Percentiles rank a stretch among this genome's conserved stretches.
These are phyloP conservation scores for Epicampocera succincta DNA, from an alignment of 2,888 invertebrate species.

Conservation along the genomic window DNA sequence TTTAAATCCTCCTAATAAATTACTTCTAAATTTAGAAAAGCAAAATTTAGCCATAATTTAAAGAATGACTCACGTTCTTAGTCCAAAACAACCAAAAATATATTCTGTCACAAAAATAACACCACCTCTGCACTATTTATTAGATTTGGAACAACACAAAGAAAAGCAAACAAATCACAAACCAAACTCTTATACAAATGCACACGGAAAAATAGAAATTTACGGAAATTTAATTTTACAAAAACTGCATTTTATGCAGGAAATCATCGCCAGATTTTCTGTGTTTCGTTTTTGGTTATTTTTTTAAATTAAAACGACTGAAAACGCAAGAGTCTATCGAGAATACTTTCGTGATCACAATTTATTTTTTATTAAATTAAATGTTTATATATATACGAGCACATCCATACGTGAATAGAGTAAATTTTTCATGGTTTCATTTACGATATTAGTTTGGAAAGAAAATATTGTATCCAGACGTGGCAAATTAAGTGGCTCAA, in stretches of 20 bases:
- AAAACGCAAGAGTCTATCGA: slow-evolving; percentile 32
- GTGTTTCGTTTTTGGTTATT: slow-evolving; percentile 10
- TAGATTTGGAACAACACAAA: slow-evolving; percentile 23
- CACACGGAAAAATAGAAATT: no score
- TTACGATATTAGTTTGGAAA: no score
- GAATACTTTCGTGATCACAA: background rate
- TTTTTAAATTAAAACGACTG: slow-evolving; percentile 7
- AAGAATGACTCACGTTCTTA: slow-evolving; percentile 51
- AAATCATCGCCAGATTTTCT: slow-evolving; percentile 48
- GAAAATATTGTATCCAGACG: no score
- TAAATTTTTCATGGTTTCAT: no score
- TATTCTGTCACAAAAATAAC: slow-evolving; percentile 8
- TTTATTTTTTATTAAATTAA: slow-evolving; percentile 14
- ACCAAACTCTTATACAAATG: background rate
- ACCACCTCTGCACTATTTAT: slow-evolving; percentile 47
- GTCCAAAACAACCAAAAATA: background rate
- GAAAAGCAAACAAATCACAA: background rate
- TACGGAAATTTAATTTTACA: background rate
- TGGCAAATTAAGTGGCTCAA: no score
- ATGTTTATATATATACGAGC: background rate
- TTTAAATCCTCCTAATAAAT: background rate
- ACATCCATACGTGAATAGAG: no score
- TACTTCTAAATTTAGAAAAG: slow-evolving; percentile 46
- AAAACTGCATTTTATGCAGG: slow-evolving; percentile 40
- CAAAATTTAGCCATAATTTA: slow-evolving; percentile 37